Percentiles rank a stretch among this genome's conserved stretches.
These are phyloP conservation scores for Pelochelys cantorii DNA, from an alignment of 2,797 vertebrate genomes.

Conservation along the genomic window DNA sequence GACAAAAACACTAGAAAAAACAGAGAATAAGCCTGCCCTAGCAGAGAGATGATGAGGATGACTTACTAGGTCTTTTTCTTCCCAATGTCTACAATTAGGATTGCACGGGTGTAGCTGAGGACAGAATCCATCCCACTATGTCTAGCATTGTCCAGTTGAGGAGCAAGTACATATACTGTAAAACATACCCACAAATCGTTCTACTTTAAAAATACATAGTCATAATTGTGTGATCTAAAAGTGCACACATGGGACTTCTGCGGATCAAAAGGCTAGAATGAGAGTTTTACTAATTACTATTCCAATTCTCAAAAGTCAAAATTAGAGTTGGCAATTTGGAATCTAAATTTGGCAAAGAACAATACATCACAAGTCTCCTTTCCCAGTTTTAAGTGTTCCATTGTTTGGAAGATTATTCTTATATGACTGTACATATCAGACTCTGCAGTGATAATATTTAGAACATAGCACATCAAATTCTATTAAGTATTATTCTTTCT, in stretches of 20 bases:
- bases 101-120: accelerated
- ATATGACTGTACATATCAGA: neutral
- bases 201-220: neutral
- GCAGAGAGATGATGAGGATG: neutral
- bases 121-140: neutral
- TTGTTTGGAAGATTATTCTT: neutral
- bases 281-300: neutral
- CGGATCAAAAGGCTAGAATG: neutral
- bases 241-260: neutral
- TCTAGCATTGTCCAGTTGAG: neutral
- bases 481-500: neutral
- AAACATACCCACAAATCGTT: neutral
- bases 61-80: neutral
- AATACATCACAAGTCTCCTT: neutral
- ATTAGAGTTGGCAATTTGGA: neutral
- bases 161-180: neutral
- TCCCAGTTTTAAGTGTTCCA: accelerated
- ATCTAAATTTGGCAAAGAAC: neutral
- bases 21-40: neutral
- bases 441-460: neutral
- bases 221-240: neutral
- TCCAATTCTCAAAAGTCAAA: neutral
- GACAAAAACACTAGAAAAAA: neutral
- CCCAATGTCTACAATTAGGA: neutral
- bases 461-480: neutral